Conservation (phyloP, 2,113 vertebrate genomes). For the Tachuris rubrigastra region DNA sequence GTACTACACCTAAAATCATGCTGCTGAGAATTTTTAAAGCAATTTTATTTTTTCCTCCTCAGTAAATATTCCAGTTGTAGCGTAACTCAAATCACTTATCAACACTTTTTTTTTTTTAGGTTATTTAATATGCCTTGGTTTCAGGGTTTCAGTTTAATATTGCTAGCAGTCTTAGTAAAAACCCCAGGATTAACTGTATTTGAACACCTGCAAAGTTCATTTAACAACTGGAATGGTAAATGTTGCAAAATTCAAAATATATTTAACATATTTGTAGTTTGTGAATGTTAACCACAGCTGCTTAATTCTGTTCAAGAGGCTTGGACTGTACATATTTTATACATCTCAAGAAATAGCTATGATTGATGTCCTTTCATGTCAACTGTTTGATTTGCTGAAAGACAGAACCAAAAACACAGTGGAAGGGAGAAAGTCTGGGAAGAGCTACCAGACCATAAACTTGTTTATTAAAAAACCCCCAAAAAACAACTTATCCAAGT, state of each 20-base stretch:
- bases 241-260: conserved; percentile 72
- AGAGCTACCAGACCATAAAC: conserved; percentile 21
- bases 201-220: conserved; percentile 81
- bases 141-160: conserved; percentile 67
- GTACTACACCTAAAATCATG: conserved; percentile 53
- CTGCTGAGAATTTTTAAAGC: background rate
- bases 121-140: conserved; percentile 48
- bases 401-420: conserved; percentile 26
- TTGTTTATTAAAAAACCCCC: background rate
- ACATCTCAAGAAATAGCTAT: conserved; percentile 49
- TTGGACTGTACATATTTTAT: conserved; percentile 64
- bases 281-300: conserved; percentile 70
- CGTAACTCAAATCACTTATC: conserved; percentile 55
- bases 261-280: conserved; percentile 68
- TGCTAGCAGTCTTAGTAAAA: conserved; percentile 64
- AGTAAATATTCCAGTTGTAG: conserved; percentile 54
- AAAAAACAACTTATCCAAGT: background rate
- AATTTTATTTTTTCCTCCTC: conserved; percentile 53
- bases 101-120: conserved; percentile 22
- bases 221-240: conserved; percentile 72
- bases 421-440: background rate
- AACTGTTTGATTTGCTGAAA: conserved; percentile 65
- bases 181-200: conserved; percentile 65
- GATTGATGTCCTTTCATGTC: conserved; percentile 67
- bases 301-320: conserved; percentile 56